Base-by-base conservation (phyloP, 2,113 vertebrate genomes). In the Burhinus oedicnemus region DNA sequence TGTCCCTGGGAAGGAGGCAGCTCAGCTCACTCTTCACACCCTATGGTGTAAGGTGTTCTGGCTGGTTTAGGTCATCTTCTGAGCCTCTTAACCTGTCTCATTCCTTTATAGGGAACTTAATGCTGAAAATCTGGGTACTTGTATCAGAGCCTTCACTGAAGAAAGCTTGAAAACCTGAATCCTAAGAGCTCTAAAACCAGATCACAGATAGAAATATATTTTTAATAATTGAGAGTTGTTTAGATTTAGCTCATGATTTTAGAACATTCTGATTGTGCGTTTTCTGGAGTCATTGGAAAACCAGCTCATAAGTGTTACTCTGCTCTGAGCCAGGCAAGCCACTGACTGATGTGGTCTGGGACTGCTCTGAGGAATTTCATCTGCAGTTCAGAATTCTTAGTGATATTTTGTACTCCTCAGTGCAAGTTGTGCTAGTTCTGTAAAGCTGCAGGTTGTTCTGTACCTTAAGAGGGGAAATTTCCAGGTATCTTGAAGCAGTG, bases 31-130 rank as follows among this genome's bases (percentile, higher is more conserved):
- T 52, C 42, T 25, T 7, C n/a, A 72, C 57, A 38, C 44, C 21
- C 29, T 45, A 2, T 11, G 36, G n/a, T 60, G 15, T 13, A 6
- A 0, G 1, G 51, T 0, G 0, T 27, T 61, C 61, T 42, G 42
- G 11, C 30, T 76, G 55, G 5, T 7, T 61, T 32, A 32, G 34
- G 38, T 18, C 30, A 1, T 45, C 66, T 62, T 42, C 32, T 23
- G 47, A 75, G 81, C 22, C 38, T 79, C 36, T 68, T 54, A 52
- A 84, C 42, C 19, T 10, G 6, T 14, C 54, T 42, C 7, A 4
- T 16, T 90, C 57, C 17, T 52, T 32, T 12, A 3, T 21, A 26
- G 52, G 38, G 27, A 88, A 69, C 29, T 51, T 29, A 40, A 23
- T 64, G 52, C 32, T 88, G 62, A 66, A 79, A 60, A 68, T 36